Conservation (phyloP, 2,797 vertebrate genomes). For the Acestrorhynchus altus region DNA sequence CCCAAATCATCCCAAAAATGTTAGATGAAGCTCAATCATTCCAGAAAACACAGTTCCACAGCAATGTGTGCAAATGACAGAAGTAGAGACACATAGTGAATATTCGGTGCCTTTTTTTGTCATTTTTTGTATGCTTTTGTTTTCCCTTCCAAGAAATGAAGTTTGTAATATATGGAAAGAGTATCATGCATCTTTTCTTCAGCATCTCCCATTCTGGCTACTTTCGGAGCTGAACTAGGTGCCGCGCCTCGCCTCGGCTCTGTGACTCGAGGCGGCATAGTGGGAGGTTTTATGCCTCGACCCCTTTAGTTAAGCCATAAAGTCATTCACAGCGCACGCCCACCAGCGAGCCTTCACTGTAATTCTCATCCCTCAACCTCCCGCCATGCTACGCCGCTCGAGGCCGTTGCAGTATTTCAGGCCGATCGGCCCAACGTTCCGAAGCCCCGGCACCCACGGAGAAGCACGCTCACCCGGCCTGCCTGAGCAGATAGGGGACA, state of each 20-base stretch:
- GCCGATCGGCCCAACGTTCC: conserved; percentile 26
- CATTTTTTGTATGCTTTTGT: conserved; percentile 12
- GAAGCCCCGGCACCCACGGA: conserved; percentile 20
- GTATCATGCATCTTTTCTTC: conserved; percentile 13
- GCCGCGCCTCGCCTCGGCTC: conserved; percentile 2
- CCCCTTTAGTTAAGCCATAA: conserved; percentile 48
- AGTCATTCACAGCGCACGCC: conserved; percentile 37
- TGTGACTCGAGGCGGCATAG: conserved; percentile 30
- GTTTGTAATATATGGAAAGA: conserved; percentile 35
- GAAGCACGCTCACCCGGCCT: conserved; percentile 52
- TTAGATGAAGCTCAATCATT: too few relatives aligned
- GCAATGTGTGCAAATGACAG: too few relatives aligned
- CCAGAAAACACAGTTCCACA: too few relatives aligned
- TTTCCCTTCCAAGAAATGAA: conserved; percentile 30
- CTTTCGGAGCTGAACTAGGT: background rate
- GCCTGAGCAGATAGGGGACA: conserved; percentile 56
- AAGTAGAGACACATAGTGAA: too few relatives aligned
- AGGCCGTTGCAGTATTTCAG: conserved; percentile 59
- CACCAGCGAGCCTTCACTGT: conserved; percentile 37
- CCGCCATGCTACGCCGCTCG: conserved; percentile 50
- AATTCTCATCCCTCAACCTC: conserved; percentile 43
- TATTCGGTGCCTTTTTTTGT: too few relatives aligned
- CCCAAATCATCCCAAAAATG: too few relatives aligned
- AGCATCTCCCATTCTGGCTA: background rate
- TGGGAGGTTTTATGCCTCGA: conserved; percentile 50